Conservation (phyloP, 2,797 vertebrate species). For the Micrastur ruficollis region DNA sequence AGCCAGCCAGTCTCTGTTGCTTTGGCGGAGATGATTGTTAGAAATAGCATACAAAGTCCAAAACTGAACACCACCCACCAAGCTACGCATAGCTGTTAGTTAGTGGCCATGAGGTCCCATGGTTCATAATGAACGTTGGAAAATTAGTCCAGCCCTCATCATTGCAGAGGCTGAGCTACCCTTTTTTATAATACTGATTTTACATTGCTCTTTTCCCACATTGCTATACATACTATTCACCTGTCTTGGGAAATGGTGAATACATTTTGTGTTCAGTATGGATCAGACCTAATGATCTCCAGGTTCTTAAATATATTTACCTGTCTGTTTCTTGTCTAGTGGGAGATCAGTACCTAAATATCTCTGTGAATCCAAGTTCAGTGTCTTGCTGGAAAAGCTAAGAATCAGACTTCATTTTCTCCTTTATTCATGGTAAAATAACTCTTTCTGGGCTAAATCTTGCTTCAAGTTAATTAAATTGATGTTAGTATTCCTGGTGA, state of each 20-base stretch:
- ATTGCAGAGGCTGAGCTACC: not conserved
- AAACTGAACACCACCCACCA: not conserved
- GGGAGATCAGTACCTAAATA: not conserved
- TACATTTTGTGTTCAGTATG: not conserved
- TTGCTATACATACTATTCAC: not conserved
- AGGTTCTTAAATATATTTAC: constrained; percentile 12
- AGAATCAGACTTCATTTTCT: constrained; percentile 28
- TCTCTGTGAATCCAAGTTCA: not conserved
- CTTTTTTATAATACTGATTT: not conserved
- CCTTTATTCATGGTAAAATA: constrained; percentile 4
- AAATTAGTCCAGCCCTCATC: not conserved
- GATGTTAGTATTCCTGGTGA: constrained; percentile 13
- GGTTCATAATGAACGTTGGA: not conserved
- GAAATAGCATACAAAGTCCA: not conserved
- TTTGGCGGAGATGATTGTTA: not conserved
- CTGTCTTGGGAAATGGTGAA: not conserved
- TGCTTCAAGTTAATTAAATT: constrained; percentile 36
- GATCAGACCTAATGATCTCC: not conserved
- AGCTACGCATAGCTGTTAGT: not conserved
- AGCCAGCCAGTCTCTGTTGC: not conserved
- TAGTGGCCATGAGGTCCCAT: not conserved
- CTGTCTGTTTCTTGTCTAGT: not conserved
- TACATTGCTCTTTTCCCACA: not conserved
- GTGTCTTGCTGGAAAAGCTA: not conserved
- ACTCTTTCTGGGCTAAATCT: not conserved